Evolutionary conservation across 2,113 vertebrate species (phyloP).

Genomic region (Gorilla gorilla): DNA sequence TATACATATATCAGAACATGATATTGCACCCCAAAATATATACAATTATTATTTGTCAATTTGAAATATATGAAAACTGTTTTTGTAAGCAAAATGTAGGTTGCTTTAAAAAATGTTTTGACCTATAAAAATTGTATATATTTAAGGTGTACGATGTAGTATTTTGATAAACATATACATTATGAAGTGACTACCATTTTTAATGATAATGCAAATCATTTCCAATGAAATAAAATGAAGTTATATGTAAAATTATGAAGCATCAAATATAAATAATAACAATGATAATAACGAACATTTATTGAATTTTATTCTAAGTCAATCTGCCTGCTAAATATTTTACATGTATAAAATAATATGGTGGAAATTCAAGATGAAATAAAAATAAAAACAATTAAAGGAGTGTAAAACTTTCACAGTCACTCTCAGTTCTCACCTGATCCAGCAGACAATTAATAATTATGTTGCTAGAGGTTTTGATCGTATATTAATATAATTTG

Average conservation of each 20-base stretch:
- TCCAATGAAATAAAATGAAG: not conserved
- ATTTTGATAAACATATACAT: not conserved
- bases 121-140: not conserved
- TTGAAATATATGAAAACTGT: not conserved
- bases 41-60: not conserved
- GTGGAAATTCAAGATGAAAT: not conserved
- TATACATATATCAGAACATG: not conserved
- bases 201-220: not conserved
- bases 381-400: not conserved
- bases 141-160: not conserved
- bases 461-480: not conserved
- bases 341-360: not conserved
- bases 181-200: not conserved
- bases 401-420: not conserved
- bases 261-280: not conserved
- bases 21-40: not conserved
- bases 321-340: not conserved
- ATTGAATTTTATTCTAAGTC: not conserved
- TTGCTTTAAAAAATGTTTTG: not conserved
- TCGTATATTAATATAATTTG: not conserved
- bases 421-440: not conserved
- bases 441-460: not conserved
- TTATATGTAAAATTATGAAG: not conserved
- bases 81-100: not conserved
- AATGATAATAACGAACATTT: not conserved